Evolutionary conservation across 2,888 invertebrate species (phyloP), one percentile per base, ranked within the genome.

Genomic region (Neocrepidodera transversa): DNA sequence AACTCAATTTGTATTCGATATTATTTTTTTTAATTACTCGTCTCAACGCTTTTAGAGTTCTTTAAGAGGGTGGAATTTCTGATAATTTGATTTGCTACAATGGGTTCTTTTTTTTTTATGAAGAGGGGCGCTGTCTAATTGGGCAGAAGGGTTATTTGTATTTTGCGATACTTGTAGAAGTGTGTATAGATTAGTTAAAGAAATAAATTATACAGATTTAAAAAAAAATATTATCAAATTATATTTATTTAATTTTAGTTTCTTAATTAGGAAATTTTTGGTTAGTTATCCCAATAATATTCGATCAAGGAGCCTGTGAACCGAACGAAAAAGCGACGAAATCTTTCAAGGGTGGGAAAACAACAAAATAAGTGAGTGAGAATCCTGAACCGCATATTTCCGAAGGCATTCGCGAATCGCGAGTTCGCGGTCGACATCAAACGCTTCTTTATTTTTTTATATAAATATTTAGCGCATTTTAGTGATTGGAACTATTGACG

Each of bases 1-100:
- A 79, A 79, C 76, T 78, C 78, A 79, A 79, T 78, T 78, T 77
- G 76, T 77, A 77, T 76, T 76, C 77, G 78, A 79, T 79, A 78
- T 78, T 76, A 75, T 77, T 77, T 79, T 78, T 79, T 79, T 79
- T 79, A 78, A 79, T 79, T 79, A 78, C 77, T 72, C 76, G 74
- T 73, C 74, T 76, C 77, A 76, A 76, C 76, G 73, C 77, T 68
- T 70, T 71, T 68, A 63, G 65, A 71, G 64, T 69, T 69, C 69
- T 71, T 70, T 64, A 62, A 68, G 66, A 65, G 69, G 70, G 68
- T 64, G 68, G 71, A 66, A 74, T 74, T 74, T 66, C 72, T 74
- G 72, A 75, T 75, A 75, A 76, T 76, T 76, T 74, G 74, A 74
- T 76, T 74, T 75, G 74, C 67, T 65, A 69, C 68, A 66, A 69